Percentiles rank a stretch among this genome's conserved stretches.
phyloP scores from a whole-genome alignment of 2,888 invertebrate species.

The Sylvicola cinctus region DNA sequence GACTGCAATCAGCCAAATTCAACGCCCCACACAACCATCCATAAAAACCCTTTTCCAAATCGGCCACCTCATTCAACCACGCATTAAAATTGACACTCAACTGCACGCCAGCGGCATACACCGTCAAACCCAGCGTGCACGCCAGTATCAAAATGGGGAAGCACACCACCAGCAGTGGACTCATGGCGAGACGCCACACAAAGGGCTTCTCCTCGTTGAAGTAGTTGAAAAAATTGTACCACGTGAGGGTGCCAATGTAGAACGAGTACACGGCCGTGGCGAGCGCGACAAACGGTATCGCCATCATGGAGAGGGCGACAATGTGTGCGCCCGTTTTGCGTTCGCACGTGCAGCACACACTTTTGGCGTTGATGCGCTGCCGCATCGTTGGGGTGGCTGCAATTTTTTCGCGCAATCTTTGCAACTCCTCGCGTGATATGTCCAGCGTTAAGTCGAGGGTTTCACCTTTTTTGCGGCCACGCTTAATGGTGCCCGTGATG shows the following conservation, averaged over 20 bases:
- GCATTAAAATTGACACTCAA: conserved; percentile 43
- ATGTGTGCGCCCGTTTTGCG: conserved; percentile 41
- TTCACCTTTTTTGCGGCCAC: conserved; percentile 50
- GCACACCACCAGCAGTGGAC: conserved; percentile 43
- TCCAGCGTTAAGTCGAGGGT: conserved; percentile 50
- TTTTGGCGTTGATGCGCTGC: conserved; percentile 34
- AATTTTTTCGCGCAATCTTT: conserved; percentile 28
- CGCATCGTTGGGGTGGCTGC: conserved; percentile 33
- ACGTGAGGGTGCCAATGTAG: conserved; percentile 52
- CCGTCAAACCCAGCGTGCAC: conserved; percentile 40
- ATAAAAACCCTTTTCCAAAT: conserved; percentile 60
- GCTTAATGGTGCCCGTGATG: conserved; percentile 50
- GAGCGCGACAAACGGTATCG: conserved; percentile 41
- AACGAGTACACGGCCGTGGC: conserved; percentile 46
- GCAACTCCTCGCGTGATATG: conserved; percentile 45
- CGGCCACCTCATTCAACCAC: conserved; percentile 50
- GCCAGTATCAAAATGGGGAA: conserved; percentile 48
- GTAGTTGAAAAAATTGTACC: conserved; percentile 54
- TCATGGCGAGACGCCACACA: conserved; percentile 37
- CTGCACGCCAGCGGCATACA: conserved; percentile 46
- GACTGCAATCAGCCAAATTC: conserved; percentile 48
- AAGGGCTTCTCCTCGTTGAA: conserved; percentile 44
- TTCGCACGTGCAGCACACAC: conserved; percentile 32
- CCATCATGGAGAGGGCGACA: conserved; percentile 38
- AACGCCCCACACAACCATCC: conserved; percentile 51